Evolutionary conservation across 53 echinoderm and acorn worm genomes (phyloP), one percentile per base, ranked within the genome.

Genomic region (Echinometra lucunter): DNA sequence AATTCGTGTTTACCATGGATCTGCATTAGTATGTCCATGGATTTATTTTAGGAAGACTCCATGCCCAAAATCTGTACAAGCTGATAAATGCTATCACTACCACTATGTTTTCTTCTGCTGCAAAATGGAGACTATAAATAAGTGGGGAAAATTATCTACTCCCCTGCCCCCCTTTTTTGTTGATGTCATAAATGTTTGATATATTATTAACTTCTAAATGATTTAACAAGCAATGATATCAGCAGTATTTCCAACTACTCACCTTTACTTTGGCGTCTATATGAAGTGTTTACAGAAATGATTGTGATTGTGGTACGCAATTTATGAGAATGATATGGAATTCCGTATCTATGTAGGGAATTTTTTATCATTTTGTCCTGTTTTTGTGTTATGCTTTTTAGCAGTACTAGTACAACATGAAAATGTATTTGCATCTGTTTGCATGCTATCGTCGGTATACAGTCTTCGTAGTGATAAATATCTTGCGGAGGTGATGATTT

Each of bases 371-470:
- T 81, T 81, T 44, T 25, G 38, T 81, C 44, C 81, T 81, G 28
- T 81, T 42, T 81, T 0, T 81, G 69, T 69, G 40, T 44, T 44
- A 81, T 81, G 44, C 45, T 53, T 47, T 85, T 47, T 28, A 47
- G 85, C 85, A 85, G 85, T 85, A 85, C 85, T 85, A 85, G 49
- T 81, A 8, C 40, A 13, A 81, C 44, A 81, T 5, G 0, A 4
- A 19, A 37, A 49, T 47, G n/a, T 83, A 49, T 85, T 85, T 85
- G 85, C 85, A 85, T 85, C 30, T 85, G 85, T 85, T 27, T 81
- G 81, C 44, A 44, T 81, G 8, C 18, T 81, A 44, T 74, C 30
- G 69, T 25, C 3, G 63, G 53, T 25, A 60, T 17, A 27, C 21
- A 23, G 60, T 60, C 19, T 60, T 60, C 4, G 19, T 60, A 60